These are phyloP conservation scores for Timema podura DNA, from an alignment of 2,888 invertebrate species.

Conservation along the genomic window DNA sequence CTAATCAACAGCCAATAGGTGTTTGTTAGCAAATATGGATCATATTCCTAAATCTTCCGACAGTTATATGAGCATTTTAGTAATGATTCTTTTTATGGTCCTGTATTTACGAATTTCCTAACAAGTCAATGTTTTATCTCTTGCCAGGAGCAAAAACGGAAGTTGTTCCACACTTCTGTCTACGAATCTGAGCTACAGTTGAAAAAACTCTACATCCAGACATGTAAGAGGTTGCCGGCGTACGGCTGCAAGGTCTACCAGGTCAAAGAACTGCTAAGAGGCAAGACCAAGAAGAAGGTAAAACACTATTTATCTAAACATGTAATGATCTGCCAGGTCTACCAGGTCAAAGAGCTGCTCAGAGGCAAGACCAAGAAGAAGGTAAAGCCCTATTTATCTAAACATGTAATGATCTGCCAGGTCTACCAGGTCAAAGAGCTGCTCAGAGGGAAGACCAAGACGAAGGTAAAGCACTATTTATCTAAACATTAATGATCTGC, in stretches of 20 bases:
- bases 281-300: constrained; percentile 58
- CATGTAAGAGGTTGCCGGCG: constrained; percentile 56
- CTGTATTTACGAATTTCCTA: no score
- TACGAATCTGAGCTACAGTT: constrained; percentile 59
- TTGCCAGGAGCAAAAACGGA: constrained; percentile 57
- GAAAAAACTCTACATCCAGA: constrained; percentile 60
- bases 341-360: constrained; percentile 58
- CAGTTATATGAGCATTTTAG: no score
- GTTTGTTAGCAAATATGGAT: no score
- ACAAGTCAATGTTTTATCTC: constrained; percentile 20
- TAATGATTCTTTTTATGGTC: no score
- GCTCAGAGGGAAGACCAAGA: background rate
- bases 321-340: constrained; percentile 49
- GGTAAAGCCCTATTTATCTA: constrained; percentile 41
- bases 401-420: no score
- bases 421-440: background rate
- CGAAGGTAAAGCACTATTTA: constrained; percentile 53
- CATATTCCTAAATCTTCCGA: no score
- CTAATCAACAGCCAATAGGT: no score
- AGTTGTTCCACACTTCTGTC: constrained; percentile 58
- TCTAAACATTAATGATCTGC: constrained; percentile 57
- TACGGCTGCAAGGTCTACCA: constrained; percentile 58
- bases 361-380: constrained; percentile 57
- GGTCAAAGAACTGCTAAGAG: constrained; percentile 57
- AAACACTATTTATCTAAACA: constrained; percentile 20